phyloP scores from a whole-genome alignment of 2,113 vertebrate genomes.

The Leptodactylus fuscus region DNA sequence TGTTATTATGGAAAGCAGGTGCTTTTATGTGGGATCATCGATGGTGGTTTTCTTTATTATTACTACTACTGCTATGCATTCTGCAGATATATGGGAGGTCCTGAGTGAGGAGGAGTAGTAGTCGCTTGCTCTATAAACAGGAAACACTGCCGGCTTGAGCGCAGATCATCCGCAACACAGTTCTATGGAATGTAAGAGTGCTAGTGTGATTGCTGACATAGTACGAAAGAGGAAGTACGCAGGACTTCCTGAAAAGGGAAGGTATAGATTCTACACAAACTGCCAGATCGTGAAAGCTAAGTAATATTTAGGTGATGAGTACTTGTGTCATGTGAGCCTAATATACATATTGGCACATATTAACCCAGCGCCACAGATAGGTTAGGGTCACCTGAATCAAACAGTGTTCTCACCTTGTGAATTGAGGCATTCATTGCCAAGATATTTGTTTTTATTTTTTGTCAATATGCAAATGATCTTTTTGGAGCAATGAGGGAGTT shows the following conservation, averaged over 20 bases:
- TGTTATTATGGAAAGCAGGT: neutral
- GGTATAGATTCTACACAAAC: neutral
- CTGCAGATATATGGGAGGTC: neutral
- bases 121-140: constrained; percentile 3
- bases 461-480: too few species aligned
- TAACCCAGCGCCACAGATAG: too few species aligned
- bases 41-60: neutral
- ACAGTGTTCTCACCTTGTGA: too few species aligned
- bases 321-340: too few species aligned
- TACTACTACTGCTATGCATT: too few species aligned
- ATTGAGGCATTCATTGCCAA: too few species aligned
- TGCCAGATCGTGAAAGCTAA: too few species aligned
- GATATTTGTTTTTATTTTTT: too few species aligned
- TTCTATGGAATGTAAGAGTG: neutral
- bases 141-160: neutral
- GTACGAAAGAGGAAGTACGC: constrained; percentile 4
- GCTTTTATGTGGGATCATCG: neutral
- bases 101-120: neutral
- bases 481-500: too few species aligned
- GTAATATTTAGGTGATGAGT: too few species aligned
- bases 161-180: neutral
- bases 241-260: neutral
- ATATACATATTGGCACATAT: too few species aligned
- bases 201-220: constrained; percentile 1
- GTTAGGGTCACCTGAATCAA: too few species aligned